Evolutionary conservation across 2,888 invertebrate genomes (phyloP), one percentile per base, ranked within the genome.

Genomic region (Drosophila kanekoi): DNA sequence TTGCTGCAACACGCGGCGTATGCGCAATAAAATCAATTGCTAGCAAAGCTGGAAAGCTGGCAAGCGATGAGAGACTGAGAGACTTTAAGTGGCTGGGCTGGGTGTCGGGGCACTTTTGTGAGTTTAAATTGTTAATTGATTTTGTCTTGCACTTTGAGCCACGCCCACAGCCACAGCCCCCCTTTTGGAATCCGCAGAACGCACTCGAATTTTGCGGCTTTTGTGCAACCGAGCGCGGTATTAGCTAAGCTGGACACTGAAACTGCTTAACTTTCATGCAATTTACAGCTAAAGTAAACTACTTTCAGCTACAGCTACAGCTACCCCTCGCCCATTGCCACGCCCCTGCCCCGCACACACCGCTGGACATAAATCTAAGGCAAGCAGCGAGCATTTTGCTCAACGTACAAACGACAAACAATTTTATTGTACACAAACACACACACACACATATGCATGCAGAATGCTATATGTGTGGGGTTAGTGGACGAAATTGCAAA

Each of bases 251-350:
- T 85, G 82, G 79, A 85, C 86, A 77, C 69, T 72, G 71, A 79
- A 89, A 89, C 87, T 89, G 88, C 83, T 84, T 84, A 84, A 87
- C 87, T 89, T 84, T 84, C 79, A 81, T 87, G 71, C 83, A 84
- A 84, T 84, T 84, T 84, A 72, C 83, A 84, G 83, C 79, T 49
- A 67, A 88, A 89, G 85, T 77, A 81, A 84, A 89, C 85, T 78
- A 64, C 85, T 84, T 84, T 77, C 47, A 37, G 64, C 54, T 37
- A 35, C 5, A 37, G 64, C 54, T 23, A 32, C 4, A 43, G 18
- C 41, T 33, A n/a, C 33, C n/a, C 18, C 41, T 33, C 11, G 5
- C 41, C 38, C 18, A 6, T 14, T 14, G 35, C 43, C 14, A 6
- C 20, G 18, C 35, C 37, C 18, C 16, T 5, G 10, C 40, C 40